Evolutionary conservation across 2,113 vertebrate species (phyloP).

Genomic region (Percina caprodes): DNA sequence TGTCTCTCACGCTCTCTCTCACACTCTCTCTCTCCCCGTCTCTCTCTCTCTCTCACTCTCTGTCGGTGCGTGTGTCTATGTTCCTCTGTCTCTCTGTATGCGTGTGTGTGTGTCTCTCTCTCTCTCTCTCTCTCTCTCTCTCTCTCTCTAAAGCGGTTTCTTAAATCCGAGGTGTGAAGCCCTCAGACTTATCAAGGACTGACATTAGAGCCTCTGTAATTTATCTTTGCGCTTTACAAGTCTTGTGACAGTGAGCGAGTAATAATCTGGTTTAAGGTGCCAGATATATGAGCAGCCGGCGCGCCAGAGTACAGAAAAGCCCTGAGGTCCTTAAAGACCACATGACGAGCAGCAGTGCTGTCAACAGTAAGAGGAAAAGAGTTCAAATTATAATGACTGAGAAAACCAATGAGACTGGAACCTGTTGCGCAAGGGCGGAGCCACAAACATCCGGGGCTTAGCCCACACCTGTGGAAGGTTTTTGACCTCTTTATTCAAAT

Average conservation of each 20-base stretch:
- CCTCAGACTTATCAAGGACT: not conserved
- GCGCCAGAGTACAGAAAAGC: not conserved
- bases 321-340: constrained; percentile 5
- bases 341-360: not conserved
- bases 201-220: not conserved
- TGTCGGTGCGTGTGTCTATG: too few species aligned
- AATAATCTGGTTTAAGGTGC: not conserved
- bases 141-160: not conserved
- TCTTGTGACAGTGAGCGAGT: not conserved
- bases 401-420: too few species aligned
- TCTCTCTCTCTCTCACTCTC: too few species aligned
- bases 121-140: not conserved
- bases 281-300: not conserved
- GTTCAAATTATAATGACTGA: too few species aligned
- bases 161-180: not conserved
- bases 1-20: not conserved
- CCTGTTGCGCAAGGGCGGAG: too few species aligned
- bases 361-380: not conserved
- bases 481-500: too few species aligned
- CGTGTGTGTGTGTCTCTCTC: too few species aligned
- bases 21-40: too few species aligned
- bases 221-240: not conserved
- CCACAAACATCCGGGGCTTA: too few species aligned
- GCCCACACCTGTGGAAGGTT: too few species aligned
- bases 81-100: too few species aligned